Percentiles rank a stretch among this genome's conserved stretches.
These are phyloP conservation scores for Plutella xylostella DNA, from an alignment of 2,888 invertebrate species.

Conservation along the genomic window DNA sequence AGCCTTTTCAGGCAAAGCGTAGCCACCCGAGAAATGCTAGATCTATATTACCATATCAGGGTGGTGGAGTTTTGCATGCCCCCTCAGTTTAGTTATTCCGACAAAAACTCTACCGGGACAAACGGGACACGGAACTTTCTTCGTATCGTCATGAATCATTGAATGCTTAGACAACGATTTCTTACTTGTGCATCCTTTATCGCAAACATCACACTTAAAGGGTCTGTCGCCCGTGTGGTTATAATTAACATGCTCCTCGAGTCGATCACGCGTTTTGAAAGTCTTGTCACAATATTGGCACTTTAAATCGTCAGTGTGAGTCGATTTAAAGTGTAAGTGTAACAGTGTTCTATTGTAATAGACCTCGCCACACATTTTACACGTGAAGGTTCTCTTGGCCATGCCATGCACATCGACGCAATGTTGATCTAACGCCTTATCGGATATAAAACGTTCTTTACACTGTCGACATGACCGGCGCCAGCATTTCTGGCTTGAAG, in stretches of 20 bases:
- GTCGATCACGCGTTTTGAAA: neutral
- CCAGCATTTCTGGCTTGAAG: neutral
- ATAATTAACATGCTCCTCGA: constrained; percentile 18
- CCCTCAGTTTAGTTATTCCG: neutral
- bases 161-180: constrained; percentile 4
- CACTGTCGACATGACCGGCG: constrained; percentile 6
- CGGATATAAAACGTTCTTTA: constrained; percentile 5
- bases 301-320: neutral
- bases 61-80: neutral
- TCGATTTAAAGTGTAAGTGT: constrained; percentile 6
- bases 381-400: constrained; percentile 5
- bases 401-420: constrained; percentile 1
- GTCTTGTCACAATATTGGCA: constrained; percentile 5
- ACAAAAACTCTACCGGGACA: constrained; percentile 1
- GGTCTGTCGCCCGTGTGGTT: constrained; percentile 11
- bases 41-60: too few species aligned
- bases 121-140: neutral
- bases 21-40: too few species aligned
- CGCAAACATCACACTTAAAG: constrained; percentile 8
- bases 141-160: constrained; percentile 2
- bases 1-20: too few species aligned
- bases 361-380: constrained; percentile 5
- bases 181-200: constrained; percentile 3
- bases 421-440: constrained; percentile 4
- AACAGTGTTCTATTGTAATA: constrained; percentile 1